Conservation (phyloP, 2,888 invertebrate species). For the Pristionchus mayeri region DNA sequence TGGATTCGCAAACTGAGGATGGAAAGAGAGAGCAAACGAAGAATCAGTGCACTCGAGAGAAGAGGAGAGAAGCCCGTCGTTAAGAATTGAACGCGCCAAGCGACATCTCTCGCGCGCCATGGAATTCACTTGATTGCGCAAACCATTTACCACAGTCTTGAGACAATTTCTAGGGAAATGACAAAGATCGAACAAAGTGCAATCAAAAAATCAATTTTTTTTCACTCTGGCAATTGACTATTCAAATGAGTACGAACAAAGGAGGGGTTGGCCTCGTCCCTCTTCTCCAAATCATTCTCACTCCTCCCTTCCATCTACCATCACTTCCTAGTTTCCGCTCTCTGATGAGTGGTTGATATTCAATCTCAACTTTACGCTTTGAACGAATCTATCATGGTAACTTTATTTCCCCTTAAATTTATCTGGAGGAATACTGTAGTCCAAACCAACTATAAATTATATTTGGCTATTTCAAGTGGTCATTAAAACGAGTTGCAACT, state of each 20-base stretch:
- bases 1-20: slow-evolving; percentile 38
- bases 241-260: background rate
- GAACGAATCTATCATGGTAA: slow-evolving; percentile 16
- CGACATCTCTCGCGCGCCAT: background rate
- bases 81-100: background rate
- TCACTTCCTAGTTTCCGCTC: slow-evolving; percentile 13
- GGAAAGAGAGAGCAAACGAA: slow-evolving; percentile 18
- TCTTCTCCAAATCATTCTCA: background rate
- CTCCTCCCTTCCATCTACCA: background rate
- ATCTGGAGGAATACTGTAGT: no score
- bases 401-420: no score
- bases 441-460: no score
- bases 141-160: background rate
- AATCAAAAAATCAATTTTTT: background rate
- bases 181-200: background rate
- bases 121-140: background rate
- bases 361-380: slow-evolving; percentile 30
- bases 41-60: slow-evolving; percentile 35
- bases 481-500: no score
- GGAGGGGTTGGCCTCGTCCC: background rate
- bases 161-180: no score
- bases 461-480: no score
- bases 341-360: slow-evolving; percentile 35
- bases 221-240: background rate
- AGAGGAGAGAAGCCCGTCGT: slow-evolving; percentile 19